Percentiles rank a stretch among this genome's conserved stretches.
These are phyloP conservation scores for Rosalia funebris DNA, from an alignment of 2,888 invertebrate genomes.

Conservation along the genomic window DNA sequence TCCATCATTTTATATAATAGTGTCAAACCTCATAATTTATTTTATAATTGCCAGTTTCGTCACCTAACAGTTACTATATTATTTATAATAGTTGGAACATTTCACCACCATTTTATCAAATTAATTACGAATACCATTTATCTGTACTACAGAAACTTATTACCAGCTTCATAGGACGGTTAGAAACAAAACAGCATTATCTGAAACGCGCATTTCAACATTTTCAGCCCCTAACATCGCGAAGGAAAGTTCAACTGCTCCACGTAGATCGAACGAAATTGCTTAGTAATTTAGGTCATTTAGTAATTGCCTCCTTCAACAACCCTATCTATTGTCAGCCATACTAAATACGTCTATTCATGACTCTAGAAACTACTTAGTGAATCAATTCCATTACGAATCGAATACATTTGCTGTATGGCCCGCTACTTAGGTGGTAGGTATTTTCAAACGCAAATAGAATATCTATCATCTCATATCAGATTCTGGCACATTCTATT, in stretches of 20 bases:
- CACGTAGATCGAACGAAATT: constrained; percentile 16
- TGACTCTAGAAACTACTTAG: constrained; percentile 23
- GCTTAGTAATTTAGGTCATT: constrained; percentile 23
- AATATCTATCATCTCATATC: too few relatives aligned
- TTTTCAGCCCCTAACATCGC: too few relatives aligned
- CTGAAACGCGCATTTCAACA: neutral
- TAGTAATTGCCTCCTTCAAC: constrained; percentile 20
- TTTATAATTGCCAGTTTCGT: too few relatives aligned
- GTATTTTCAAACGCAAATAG: constrained; percentile 21
- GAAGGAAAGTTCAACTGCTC: constrained; percentile 1
- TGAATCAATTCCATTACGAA: constrained; percentile 23
- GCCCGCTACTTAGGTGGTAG: neutral
- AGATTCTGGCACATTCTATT: too few relatives aligned
- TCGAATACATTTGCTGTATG: constrained; percentile 3
- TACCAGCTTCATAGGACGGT: too few relatives aligned
- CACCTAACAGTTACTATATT: too few relatives aligned
- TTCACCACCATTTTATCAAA: too few relatives aligned
- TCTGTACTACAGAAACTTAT: too few relatives aligned
- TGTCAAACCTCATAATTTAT: too few relatives aligned
- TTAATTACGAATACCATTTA: too few relatives aligned
- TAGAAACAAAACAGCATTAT: neutral
- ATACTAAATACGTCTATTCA: constrained; percentile 27
- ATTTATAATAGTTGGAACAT: too few relatives aligned
- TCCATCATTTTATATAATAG: too few relatives aligned
- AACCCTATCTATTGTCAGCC: constrained; percentile 20